Percentiles rank a stretch among this genome's conserved stretches.
Conservation (phyloP, 2,888 invertebrate genomes). For the Pandemis heparana region DNA sequence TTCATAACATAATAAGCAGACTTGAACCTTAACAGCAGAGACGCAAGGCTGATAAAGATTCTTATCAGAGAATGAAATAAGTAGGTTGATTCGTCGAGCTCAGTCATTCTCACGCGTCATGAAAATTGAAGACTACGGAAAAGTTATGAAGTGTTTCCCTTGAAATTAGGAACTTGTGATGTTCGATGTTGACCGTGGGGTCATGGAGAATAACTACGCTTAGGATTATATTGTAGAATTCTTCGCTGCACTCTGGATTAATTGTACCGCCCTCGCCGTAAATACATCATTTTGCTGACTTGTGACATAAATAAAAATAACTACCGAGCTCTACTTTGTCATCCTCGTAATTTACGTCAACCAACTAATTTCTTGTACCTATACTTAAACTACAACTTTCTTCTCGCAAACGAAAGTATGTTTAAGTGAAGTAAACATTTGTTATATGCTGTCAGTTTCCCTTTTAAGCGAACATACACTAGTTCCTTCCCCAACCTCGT, state of each 20-base stretch:
- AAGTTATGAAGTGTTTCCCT: not conserved
- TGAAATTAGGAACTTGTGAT: not conserved
- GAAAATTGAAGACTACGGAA: conserved; percentile 17
- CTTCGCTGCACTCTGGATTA: too few species aligned
- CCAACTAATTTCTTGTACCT: conserved; percentile 10
- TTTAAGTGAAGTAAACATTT: not conserved
- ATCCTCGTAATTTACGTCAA: too few species aligned
- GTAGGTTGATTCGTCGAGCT: conserved; percentile 18
- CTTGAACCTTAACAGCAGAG: not conserved
- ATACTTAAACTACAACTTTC: conserved; percentile 16
- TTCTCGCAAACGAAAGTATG: conserved; percentile 2
- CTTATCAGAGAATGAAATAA: not conserved
- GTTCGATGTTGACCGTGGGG: not conserved
- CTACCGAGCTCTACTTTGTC: too few species aligned
- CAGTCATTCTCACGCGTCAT: conserved; percentile 17
- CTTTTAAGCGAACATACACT: not conserved
- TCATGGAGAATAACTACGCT: too few species aligned
- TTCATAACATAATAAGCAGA: not conserved
- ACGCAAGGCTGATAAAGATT: not conserved
- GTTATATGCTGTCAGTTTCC: not conserved
- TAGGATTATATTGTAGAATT: too few species aligned
- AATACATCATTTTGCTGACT: too few species aligned
- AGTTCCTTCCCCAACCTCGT: not conserved
- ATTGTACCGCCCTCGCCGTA: too few species aligned
- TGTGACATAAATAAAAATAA: too few species aligned